Evolutionary conservation across 2,797 vertebrate species (phyloP).

Genomic region (Harpagifer antarcticus): DNA sequence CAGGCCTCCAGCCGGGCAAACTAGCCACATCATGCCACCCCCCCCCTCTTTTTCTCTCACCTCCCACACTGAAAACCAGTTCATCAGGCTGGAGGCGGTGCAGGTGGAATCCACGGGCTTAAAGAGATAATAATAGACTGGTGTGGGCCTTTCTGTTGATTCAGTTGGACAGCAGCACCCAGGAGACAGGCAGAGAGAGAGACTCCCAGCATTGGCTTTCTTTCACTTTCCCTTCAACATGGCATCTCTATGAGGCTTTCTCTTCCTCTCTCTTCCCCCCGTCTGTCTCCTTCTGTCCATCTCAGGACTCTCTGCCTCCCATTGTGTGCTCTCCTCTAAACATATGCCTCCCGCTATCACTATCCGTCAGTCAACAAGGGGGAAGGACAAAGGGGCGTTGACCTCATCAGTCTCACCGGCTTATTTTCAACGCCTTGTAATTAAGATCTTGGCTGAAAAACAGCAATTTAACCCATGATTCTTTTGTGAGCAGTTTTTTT

Average conservation of each 20-base stretch:
- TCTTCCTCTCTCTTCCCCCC: conserved; percentile 31
- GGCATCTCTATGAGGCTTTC: conserved; percentile 61
- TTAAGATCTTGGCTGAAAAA: conserved; percentile 75
- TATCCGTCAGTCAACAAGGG: conserved; percentile 70
- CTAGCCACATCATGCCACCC: conserved; percentile 40
- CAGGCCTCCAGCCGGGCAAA: conserved; percentile 24
- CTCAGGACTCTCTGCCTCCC: conserved; percentile 43
- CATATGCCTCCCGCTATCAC: conserved; percentile 70
- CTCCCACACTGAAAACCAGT: conserved; percentile 73
- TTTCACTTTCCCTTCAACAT: conserved; percentile 69
- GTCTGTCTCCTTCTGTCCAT: conserved; percentile 58
- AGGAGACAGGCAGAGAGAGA: conserved; percentile 61
- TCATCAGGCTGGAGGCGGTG: conserved; percentile 72
- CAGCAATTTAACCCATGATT: conserved; percentile 55
- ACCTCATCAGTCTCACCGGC: conserved; percentile 67
- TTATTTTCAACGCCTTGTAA: conserved; percentile 70
- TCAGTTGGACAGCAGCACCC: conserved; percentile 82
- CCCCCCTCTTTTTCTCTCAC: conserved; percentile 30
- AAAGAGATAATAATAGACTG: conserved; percentile 85
- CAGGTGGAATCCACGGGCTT: conserved; percentile 79
- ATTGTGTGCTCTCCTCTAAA: conserved; percentile 56
- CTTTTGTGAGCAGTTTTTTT: conserved; percentile 47
- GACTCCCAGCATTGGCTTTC: conserved; percentile 69
- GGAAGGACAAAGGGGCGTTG: conserved; percentile 63
- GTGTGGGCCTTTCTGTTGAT: conserved; percentile 81